Conservation (phyloP, 2,113 vertebrate genomes). For the Pardalotus punctatus region DNA sequence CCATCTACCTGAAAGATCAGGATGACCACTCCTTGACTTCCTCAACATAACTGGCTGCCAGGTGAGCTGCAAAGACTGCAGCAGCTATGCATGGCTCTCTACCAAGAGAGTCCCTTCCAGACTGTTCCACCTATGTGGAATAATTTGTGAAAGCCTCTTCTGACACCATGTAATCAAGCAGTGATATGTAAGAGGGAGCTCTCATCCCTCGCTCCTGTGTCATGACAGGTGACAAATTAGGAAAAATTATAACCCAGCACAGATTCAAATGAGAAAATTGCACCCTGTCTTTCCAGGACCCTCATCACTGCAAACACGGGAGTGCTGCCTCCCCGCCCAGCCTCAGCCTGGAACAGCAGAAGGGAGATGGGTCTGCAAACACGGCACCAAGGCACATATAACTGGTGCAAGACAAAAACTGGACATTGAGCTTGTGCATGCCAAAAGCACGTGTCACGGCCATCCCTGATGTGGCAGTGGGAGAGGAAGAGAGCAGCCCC, state of each 20-base stretch:
- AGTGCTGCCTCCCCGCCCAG: neutral
- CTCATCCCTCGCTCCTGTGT: neutral
- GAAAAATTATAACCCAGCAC: slow-evolving; percentile 44
- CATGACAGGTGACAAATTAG: slow-evolving; percentile 46
- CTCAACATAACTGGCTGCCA: accelerated
- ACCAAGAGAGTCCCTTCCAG: neutral
- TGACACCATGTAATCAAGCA: slow-evolving; percentile 50
- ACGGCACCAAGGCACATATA: accelerated
- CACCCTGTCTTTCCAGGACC: neutral
- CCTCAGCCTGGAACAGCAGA: neutral
- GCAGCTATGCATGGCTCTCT: neutral
- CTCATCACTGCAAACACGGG: neutral
- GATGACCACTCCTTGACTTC: neutral
- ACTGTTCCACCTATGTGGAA: neutral
- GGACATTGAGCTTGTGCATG: accelerated
- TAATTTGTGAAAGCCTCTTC: slow-evolving; percentile 28
- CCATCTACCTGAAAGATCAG: accelerated
- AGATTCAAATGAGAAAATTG: slow-evolving; percentile 57
- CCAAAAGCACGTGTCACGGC: accelerated
- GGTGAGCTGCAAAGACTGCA: neutral
- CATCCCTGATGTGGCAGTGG: no score
- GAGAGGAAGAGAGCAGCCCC: neutral
- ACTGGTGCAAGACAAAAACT: accelerated
- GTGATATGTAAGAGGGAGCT: slow-evolving; percentile 24
- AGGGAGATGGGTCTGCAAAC: neutral